Evolutionary conservation across 2,888 invertebrate genomes (phyloP), one percentile per base, ranked within the genome.

Genomic region (Marasmarcha lunaedactyla): DNA sequence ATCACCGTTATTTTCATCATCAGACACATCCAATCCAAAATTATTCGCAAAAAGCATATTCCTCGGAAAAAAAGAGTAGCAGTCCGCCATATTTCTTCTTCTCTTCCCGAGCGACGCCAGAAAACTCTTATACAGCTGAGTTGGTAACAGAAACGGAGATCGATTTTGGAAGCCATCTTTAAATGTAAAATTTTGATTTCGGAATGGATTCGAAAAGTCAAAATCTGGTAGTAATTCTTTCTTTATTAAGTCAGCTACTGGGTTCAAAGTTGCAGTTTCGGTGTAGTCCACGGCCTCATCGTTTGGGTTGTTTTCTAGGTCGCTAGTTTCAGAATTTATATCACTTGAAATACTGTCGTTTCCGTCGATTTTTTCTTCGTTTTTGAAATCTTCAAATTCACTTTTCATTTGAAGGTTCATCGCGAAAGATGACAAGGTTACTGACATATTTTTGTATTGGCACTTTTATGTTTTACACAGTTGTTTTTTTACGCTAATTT

Each of bases 41-140:
- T 70, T 63, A 45, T 74, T 83, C 0, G 79, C 63, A 51, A 87
- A 87, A 40, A 88, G 61, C 74, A 88, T 85, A 60, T 87, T 87
- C 45, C 86, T 74, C 7, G 73, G 72, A 55, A 84, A 84, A 26
- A 84, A 46, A 0, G 81, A 74, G 42, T 83, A 84, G 45, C 83
- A 83, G 35, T 84, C 84, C 1, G 78, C 66, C 15, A 83, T 60
- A 54, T 78, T 78, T 14, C 81, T 53, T 43, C 83, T 69, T 42
- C 84, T 72, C 48, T 84, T 84, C 0, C 77, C 77, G 45, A 84
- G 69, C 60, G 85, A 92, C 9, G 92, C 92, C 57, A 93, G 71
- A 46, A 93, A 85, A 55, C 89, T 92, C 70, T 92, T 92, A 62
- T 93, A 92, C 52, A 93, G 81, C 59, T 93, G 92, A 41, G 91